Evolutionary conservation across 2,888 invertebrate genomes (phyloP).

Genomic region (Hirtodrosophila trivittata): DNA sequence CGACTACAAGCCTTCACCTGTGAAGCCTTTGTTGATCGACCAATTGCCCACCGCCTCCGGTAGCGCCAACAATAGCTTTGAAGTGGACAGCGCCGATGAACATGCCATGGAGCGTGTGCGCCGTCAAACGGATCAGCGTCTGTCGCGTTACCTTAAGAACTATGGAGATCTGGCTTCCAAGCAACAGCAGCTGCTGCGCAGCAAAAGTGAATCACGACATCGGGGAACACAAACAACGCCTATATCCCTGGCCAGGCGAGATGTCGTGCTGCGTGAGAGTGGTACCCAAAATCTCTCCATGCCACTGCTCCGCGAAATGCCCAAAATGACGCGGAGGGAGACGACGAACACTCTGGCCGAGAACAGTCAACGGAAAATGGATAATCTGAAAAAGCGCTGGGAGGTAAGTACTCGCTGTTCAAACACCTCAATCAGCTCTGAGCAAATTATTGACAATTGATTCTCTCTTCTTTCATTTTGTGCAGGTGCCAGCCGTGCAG

Average conservation of each 20-base stretch:
- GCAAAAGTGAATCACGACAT: slow-evolving; percentile 72
- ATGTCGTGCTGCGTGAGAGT: slow-evolving; percentile 75
- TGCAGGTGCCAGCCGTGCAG: slow-evolving; percentile 87
- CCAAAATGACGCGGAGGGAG: slow-evolving; percentile 81
- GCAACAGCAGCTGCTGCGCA: slow-evolving; percentile 43
- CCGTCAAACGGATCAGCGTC: slow-evolving; percentile 73
- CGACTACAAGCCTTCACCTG: slow-evolving; percentile 61
- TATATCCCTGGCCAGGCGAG: slow-evolving; percentile 66
- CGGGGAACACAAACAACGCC: slow-evolving; percentile 81
- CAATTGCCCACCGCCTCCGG: slow-evolving; percentile 52
- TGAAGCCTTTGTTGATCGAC: slow-evolving; percentile 54
- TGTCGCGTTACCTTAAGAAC: slow-evolving; percentile 81
- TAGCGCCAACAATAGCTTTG: slow-evolving; percentile 64
- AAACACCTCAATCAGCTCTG: no score
- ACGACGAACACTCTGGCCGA: slow-evolving; percentile 32
- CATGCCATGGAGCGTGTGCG: slow-evolving; percentile 75
- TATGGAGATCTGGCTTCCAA: slow-evolving; percentile 80
- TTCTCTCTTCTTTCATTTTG: not conserved
- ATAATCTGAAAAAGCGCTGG: slow-evolving; percentile 85
- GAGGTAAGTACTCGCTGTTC: slow-evolving; percentile 83
- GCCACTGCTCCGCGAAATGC: slow-evolving; percentile 87
- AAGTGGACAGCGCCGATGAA: slow-evolving; percentile 69
- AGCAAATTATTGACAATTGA: not conserved
- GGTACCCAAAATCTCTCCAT: slow-evolving; percentile 85
- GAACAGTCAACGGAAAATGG: slow-evolving; percentile 61